Conservation (phyloP, 2,113 vertebrate genomes). For the Progne subis region DNA sequence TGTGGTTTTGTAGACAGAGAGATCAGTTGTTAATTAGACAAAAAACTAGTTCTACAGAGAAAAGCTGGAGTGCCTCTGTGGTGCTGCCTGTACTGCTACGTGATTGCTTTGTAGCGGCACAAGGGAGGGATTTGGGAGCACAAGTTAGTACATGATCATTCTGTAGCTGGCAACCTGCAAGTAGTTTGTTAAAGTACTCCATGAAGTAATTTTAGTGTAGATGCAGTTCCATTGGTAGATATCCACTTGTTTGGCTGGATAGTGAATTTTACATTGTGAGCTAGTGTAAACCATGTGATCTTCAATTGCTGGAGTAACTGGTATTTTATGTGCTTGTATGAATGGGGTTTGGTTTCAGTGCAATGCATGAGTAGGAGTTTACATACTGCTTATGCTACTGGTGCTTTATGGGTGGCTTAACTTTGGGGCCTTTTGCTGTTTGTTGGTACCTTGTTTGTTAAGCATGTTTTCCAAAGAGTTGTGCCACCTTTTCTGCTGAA, state of each 20-base stretch:
- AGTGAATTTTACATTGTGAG: background rate
- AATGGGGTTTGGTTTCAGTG: background rate
- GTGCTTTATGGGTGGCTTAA: background rate
- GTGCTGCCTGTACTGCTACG: fast-evolving
- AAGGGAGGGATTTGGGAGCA: background rate
- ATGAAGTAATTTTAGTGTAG: background rate
- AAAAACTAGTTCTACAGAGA: background rate
- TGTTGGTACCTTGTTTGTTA: background rate
- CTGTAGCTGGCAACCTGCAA: background rate
- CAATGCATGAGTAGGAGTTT: fast-evolving
- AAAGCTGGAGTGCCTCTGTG: background rate
- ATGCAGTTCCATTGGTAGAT: background rate
- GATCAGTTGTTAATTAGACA: background rate
- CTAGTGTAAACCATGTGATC: background rate
- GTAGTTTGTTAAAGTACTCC: background rate
- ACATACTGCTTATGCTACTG: background rate
- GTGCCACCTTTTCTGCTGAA: background rate
- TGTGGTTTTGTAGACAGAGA: background rate
- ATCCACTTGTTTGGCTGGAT: background rate
- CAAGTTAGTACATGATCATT: background rate
- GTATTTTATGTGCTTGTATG: background rate
- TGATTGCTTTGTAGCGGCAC: background rate
- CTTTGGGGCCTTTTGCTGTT: background rate
- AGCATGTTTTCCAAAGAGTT: background rate
- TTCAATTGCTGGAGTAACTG: background rate